phyloP scores from a whole-genome alignment of 2,888 invertebrate species.

The Dryobota labecula region DNA sequence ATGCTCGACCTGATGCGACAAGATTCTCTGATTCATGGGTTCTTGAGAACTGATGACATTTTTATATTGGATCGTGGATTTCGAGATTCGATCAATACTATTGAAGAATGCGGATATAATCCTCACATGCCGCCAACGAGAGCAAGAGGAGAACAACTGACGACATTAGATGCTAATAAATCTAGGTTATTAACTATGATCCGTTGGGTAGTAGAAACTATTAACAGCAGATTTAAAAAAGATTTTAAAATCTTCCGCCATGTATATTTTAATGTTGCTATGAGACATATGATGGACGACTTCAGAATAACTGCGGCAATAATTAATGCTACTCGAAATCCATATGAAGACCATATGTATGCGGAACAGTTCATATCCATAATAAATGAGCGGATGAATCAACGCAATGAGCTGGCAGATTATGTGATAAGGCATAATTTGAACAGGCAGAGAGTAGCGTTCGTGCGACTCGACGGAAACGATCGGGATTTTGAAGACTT shows the following conservation, averaged over 20 bases:
- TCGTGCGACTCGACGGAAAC: slow-evolving; percentile 1
- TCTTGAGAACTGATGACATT: slow-evolving; percentile 3
- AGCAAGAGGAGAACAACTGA: too few species aligned
- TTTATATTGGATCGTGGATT: slow-evolving; percentile 6
- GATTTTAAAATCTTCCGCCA: background rate
- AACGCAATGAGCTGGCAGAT: too few species aligned
- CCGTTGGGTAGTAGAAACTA: background rate
- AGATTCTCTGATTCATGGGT: slow-evolving; percentile 6
- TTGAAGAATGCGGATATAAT: background rate
- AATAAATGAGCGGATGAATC: too few species aligned
- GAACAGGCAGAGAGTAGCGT: background rate
- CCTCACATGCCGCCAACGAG: background rate
- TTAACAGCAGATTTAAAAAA: background rate
- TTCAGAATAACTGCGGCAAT: background rate
- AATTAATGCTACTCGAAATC: background rate
- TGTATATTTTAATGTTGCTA: too few species aligned
- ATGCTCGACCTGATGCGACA: slow-evolving; percentile 4
- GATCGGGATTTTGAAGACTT: background rate
- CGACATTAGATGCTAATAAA: background rate
- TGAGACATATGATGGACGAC: background rate
- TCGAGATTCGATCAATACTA: background rate
- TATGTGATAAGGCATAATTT: background rate
- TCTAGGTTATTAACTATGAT: background rate
- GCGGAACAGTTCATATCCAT: too few species aligned
- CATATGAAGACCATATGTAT: slow-evolving; percentile 9